phyloP scores from a whole-genome alignment of 1,140 invertebrate genomes.

The Gryllus bimaculatus region DNA sequence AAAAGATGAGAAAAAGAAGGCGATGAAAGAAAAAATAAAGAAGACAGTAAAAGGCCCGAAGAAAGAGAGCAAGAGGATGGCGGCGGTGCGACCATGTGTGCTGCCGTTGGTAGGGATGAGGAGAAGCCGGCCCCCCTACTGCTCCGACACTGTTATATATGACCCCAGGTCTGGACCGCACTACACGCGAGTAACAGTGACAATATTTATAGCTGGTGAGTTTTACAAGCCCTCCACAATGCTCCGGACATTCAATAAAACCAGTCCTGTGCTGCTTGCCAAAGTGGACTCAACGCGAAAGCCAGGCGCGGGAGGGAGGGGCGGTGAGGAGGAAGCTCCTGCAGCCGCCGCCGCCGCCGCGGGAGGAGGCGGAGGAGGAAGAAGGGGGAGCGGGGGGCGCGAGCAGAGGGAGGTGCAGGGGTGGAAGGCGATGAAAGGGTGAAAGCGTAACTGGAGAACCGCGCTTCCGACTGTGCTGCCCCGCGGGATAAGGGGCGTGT shows the following conservation, averaged over 20 bases:
- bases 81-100: too few relatives aligned
- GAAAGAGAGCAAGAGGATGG: background rate
- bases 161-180: background rate
- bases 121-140: background rate
- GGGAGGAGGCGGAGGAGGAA: too few relatives aligned
- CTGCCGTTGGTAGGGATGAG: background rate
- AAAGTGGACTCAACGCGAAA: background rate
- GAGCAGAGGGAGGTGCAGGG: too few relatives aligned
- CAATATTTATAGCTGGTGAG: constrained; percentile 15
- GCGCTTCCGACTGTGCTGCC: too few relatives aligned
- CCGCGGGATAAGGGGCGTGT: too few relatives aligned
- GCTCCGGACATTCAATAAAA: constrained; percentile 9
- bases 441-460: too few relatives aligned
- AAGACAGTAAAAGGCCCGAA: background rate
- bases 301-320: too few relatives aligned
- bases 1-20: background rate
- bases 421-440: too few relatives aligned
- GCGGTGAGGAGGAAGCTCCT: too few relatives aligned
- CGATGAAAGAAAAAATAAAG: background rate
- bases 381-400: too few relatives aligned
- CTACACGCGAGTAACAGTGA: constrained; percentile 11
- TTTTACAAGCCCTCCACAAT: constrained; percentile 11
- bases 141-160: constrained; percentile 15
- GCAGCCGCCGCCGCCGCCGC: too few relatives aligned
- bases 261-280: background rate